Percentiles rank a stretch among this genome's conserved stretches.
These are phyloP conservation scores for Sacculina carcini DNA, from an alignment of 2,888 invertebrate genomes.

Conservation along the genomic window DNA sequence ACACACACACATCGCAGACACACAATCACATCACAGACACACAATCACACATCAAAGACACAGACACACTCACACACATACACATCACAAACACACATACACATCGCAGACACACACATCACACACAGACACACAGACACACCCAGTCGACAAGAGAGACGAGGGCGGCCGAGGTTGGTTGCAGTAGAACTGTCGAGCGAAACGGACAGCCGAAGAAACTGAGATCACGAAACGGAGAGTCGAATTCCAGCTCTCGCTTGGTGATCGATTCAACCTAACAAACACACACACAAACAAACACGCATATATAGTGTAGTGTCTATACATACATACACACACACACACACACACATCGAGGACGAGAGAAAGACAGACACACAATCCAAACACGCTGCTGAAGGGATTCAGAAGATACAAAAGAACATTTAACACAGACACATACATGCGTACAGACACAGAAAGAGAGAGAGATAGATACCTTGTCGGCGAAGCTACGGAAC, in stretches of 20 bases:
- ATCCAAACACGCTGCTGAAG: too few species aligned
- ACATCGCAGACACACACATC: not conserved
- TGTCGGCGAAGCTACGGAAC: conserved; percentile 94
- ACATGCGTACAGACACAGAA: too few species aligned
- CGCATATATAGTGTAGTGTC: too few species aligned
- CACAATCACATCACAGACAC: too few species aligned
- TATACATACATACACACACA: not conserved
- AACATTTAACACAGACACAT: too few species aligned
- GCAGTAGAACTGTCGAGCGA: conserved; percentile 78
- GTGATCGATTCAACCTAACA: conserved; percentile 62
- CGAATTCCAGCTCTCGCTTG: conserved; percentile 91
- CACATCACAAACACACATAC: too few species aligned
- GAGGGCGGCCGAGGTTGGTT: conserved; percentile 91
- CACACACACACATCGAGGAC: too few species aligned
- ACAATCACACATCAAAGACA: too few species aligned
- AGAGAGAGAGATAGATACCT: conserved; percentile 26
- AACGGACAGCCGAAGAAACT: conserved; percentile 95
- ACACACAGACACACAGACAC: conserved; percentile 14
- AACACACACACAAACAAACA: conserved; percentile 7
- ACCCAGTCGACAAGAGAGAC: conserved; percentile 93
- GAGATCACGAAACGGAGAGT: conserved; percentile 89
- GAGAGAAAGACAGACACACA: too few species aligned
- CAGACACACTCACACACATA: too few species aligned
- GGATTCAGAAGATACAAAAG: too few species aligned
- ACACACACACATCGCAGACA: too few species aligned